A percentile compares a stretch with the other conserved stretches of the same genome.
Evolutionary conservation across 2,797 vertebrate species (phyloP).

Genomic region (Thunnus albacares): DNA sequence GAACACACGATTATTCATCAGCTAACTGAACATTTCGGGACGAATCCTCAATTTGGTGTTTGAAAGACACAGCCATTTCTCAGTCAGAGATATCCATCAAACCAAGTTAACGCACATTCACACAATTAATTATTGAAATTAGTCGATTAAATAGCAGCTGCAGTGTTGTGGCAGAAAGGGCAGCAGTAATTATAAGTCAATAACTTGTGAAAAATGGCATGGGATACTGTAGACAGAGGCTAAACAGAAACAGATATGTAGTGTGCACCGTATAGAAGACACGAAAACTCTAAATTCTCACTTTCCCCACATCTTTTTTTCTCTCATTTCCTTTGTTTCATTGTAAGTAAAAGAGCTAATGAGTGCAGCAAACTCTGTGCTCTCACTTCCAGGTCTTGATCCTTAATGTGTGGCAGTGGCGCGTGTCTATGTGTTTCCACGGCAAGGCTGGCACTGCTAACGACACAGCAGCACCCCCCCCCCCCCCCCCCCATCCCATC

Average conservation of each 20-base stretch:
- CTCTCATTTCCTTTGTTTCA: conserved; percentile 25
- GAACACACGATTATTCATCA: conserved; percentile 56
- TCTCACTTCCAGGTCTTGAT: conserved; percentile 58
- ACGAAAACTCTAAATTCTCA: not conserved
- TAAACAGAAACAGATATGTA: conserved; percentile 11
- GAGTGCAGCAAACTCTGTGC: conserved; percentile 26
- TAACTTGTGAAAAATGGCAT: conserved; percentile 57
- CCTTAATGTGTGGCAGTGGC: conserved; percentile 54
- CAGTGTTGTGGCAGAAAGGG: conserved; percentile 63
- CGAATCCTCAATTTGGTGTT: conserved; percentile 57
- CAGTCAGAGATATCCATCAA: conserved; percentile 70
- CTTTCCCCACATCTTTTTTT: not conserved
- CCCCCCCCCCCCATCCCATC: conserved; percentile 44
- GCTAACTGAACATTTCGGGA: conserved; percentile 48
- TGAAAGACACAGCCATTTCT: conserved; percentile 64
- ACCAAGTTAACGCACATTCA: conserved; percentile 48
- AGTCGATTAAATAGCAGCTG: conserved; percentile 65
- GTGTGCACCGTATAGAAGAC: not conserved
- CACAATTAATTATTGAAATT: conserved; percentile 74
- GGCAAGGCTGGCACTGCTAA: conserved; percentile 51
- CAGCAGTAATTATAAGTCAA: conserved; percentile 69
- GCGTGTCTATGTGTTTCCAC: conserved; percentile 54
- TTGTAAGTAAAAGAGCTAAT: conserved; percentile 34
- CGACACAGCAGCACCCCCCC: conserved; percentile 50
- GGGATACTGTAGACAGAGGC: conserved; percentile 12